Percentiles rank a stretch among this genome's conserved stretches.
Evolutionary conservation across 2,888 invertebrate species (phyloP).

Genomic region (Globia sparganii): DNA sequence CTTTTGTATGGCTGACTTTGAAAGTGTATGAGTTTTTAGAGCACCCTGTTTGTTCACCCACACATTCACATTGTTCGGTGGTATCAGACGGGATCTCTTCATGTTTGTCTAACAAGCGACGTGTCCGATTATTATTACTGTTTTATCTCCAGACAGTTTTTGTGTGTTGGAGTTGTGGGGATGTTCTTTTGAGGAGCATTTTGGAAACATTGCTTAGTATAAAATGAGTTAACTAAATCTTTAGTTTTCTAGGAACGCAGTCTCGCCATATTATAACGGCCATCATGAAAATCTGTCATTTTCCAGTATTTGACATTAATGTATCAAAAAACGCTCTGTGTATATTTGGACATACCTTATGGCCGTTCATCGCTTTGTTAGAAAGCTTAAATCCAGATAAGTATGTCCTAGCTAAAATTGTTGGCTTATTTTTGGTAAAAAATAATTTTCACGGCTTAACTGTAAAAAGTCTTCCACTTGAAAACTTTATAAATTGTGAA

Average conservation of each 20-base stretch:
- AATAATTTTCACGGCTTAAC: not conserved
- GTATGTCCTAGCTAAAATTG: not conserved
- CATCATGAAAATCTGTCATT: not conserved
- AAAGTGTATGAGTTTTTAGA: conserved; percentile 69
- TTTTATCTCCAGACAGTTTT: conserved; percentile 79
- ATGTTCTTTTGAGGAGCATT: conserved; percentile 53
- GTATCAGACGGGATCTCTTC: conserved; percentile 86
- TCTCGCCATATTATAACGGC: not conserved
- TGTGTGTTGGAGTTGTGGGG: conserved; percentile 70
- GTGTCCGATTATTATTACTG: conserved; percentile 89
- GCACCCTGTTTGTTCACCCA: conserved; percentile 83
- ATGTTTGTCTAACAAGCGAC: conserved; percentile 90
- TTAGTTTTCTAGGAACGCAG: not conserved
- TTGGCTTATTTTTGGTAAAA: not conserved
- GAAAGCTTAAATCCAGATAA: not conserved
- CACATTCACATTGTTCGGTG: conserved; percentile 84
- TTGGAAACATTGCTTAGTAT: not conserved
- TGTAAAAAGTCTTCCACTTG: not conserved
- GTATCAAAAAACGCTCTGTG: not conserved
- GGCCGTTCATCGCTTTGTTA: not conserved
- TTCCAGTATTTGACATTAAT: not conserved
- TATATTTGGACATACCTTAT: not conserved
- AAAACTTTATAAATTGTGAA: not conserved
- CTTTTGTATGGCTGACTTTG: conserved; percentile 69
- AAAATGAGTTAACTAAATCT: not conserved